phyloP scores from a whole-genome alignment of 2,797 vertebrate species.

The Pseudochirops cupreus region DNA sequence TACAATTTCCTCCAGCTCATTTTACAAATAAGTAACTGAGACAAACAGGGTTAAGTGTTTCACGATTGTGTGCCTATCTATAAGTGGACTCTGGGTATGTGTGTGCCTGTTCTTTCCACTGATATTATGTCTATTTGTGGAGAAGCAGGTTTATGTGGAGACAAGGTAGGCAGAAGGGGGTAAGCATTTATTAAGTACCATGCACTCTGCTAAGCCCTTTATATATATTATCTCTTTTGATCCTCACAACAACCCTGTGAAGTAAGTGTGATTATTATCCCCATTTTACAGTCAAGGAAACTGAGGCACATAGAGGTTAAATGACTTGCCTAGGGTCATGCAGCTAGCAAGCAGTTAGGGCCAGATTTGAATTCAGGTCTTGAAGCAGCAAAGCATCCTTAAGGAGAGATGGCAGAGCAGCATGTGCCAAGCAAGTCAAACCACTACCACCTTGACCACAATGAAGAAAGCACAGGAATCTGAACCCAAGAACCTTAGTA shows the following conservation, averaged over 20 bases:
- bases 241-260: neutral
- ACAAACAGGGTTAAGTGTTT: neutral
- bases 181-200: no score
- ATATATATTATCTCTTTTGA: neutral
- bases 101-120: neutral
- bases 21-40: neutral
- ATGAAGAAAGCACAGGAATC: neutral
- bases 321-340: neutral
- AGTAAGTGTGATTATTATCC: neutral
- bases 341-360: neutral
- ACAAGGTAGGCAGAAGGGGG: no score
- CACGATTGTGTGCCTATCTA: neutral
- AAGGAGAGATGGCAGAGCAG: neutral
- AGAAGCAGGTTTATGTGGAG: neutral
- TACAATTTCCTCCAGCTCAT: neutral
- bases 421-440: neutral
- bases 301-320: neutral
- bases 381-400: neutral
- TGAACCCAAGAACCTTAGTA: neutral
- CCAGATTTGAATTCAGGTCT: neutral
- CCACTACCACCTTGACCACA: neutral
- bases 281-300: neutral
- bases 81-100: neutral
- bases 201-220: no score
- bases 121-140: neutral